Evolutionary conservation across 2,113 vertebrate genomes (phyloP), one percentile per base, ranked within the genome.

Genomic region (Engystomops pustulosus): DNA sequence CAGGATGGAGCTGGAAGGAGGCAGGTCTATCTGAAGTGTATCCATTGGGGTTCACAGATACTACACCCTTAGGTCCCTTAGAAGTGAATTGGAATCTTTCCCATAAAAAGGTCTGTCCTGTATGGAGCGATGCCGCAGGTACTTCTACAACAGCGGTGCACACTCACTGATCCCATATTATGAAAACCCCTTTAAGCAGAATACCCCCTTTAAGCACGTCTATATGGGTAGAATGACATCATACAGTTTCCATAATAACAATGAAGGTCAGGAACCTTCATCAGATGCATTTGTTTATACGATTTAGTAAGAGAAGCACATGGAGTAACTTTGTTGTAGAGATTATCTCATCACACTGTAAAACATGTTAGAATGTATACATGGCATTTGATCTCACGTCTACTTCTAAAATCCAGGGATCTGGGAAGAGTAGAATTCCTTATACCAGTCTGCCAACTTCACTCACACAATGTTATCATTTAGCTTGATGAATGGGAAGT

Each of bases 361-460:
- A 71, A 32, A 55, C 69, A 32, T 53, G 18, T 49, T 71, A 17
- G 67, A 70, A 55, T 81, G 79, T 81, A 81, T 79, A 67, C 58
- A 81, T 81, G 79, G 79, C 79, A 71, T 81, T 81, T 81, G 79
- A 81, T 53, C 79, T 67, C 79, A 67, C 20, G 79, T 81, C 79
- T 81, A 53, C 44, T 81, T 36, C 12, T 53, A 70, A 70, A 81
- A 81, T 81, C 79, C 67, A 81, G 12, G 55, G 79, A 70, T 71
- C 79, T 81, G 65, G 79, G 67, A 71, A 81, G 79, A 71, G 67
- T 47, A 81, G 51, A 81, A 81, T 71, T 55, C 79, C 67, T 53
- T 70, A 81, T 38, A 79, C n/a, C 38, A 30, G 15, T 67, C 77
- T 81, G 67, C 67, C 79, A 55, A 81, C 79, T 81, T 79, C 55